Conservation (phyloP, 2,797 vertebrate species). For the Glossophaga mutica region DNA sequence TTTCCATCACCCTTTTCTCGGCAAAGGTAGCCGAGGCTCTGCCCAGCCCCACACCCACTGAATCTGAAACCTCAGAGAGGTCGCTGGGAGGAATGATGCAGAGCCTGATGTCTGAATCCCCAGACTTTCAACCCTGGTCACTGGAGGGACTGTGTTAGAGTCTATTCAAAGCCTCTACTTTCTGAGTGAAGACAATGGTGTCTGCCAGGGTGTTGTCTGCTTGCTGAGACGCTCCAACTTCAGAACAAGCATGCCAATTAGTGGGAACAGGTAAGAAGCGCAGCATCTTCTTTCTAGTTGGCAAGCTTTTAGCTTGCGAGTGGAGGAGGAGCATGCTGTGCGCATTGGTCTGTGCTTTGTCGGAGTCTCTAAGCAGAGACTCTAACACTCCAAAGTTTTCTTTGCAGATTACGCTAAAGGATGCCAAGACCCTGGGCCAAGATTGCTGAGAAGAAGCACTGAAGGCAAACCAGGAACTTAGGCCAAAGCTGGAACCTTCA, state of each 20-base stretch:
- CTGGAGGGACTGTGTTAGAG: not conserved
- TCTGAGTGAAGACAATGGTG: not conserved
- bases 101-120: not conserved
- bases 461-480: not conserved
- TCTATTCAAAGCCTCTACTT: not conserved
- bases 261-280: not conserved
- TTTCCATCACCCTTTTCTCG: not conserved
- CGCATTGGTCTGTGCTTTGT: fast-evolving
- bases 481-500: fast-evolving
- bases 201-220: not conserved
- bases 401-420: not conserved
- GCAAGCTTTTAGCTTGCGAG: not conserved
- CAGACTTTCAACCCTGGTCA: not conserved
- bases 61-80: not conserved
- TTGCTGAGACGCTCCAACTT: not conserved
- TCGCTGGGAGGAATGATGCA: not conserved
- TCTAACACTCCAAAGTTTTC: not conserved
- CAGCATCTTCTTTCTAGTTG: not conserved
- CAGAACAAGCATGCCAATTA: not conserved
- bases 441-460: fast-evolving
- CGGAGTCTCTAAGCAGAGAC: not conserved
- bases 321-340: too few species aligned
- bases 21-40: not conserved
- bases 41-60: not conserved
- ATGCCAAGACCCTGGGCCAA: not conserved